phyloP scores from a whole-genome alignment of 2,888 invertebrate genomes.

The Macrosiphum euphorbiae region DNA sequence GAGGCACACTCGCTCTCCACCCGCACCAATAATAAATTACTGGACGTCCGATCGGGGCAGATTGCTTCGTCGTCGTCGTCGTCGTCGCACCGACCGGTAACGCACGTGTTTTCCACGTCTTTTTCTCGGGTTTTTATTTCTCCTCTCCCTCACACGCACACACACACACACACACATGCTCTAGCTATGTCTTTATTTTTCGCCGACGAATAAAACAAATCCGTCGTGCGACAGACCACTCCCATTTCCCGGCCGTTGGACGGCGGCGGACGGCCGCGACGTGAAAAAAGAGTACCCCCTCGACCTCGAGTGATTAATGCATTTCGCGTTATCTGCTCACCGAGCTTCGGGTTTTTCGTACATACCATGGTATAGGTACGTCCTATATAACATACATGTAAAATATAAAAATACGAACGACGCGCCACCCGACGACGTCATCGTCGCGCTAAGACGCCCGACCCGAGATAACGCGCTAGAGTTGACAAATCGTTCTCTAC shows the following conservation, averaged over 20 bases:
- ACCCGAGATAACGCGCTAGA: background rate
- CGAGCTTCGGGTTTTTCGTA: background rate
- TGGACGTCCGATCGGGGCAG: slow-evolving; percentile 54
- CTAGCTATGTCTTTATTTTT: background rate
- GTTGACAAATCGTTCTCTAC: background rate
- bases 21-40: slow-evolving; percentile 38
- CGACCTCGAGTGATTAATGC: slow-evolving; percentile 44
- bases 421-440: background rate
- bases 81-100: slow-evolving; percentile 30
- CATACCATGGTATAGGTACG: background rate
- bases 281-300: background rate
- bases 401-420: background rate
- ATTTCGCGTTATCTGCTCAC: slow-evolving; percentile 40
- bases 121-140: background rate
- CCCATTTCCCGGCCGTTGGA: slow-evolving; percentile 17
- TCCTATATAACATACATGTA: background rate
- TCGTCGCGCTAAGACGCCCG: background rate
- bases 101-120: slow-evolving; percentile 35
- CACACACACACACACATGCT: too few relatives aligned
- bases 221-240: slow-evolving; percentile 19
- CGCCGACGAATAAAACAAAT: slow-evolving; percentile 38
- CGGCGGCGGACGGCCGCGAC: background rate
- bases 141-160: too few relatives aligned
- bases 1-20: slow-evolving; percentile 8
- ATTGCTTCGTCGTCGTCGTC: slow-evolving; percentile 17